Evolutionary conservation across 2,797 vertebrate species (phyloP).

Genomic region (Acipenser oxyrinchus): DNA sequence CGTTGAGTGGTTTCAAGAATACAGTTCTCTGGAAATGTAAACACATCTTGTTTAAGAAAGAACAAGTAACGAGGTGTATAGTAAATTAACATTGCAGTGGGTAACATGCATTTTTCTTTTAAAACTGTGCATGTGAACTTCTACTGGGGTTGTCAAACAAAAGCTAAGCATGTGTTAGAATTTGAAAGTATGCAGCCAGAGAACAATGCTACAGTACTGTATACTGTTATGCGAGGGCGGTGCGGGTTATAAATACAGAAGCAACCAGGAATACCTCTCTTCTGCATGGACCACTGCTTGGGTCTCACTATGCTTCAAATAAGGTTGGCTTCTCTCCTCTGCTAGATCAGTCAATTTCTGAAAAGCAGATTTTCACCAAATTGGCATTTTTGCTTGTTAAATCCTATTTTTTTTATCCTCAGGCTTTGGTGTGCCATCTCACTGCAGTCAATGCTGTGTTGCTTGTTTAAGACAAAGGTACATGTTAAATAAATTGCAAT

Average conservation of each 20-base stretch:
- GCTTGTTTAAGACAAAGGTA: no score
- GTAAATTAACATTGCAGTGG: constrained; percentile 1
- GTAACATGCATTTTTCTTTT: constrained; percentile 9
- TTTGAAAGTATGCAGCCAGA: constrained; percentile 1
- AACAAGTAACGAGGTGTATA: no score
- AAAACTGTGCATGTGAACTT: constrained; percentile 6
- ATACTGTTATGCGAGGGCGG: background rate
- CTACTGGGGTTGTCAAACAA: constrained; percentile 8
- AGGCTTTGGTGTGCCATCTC: background rate
- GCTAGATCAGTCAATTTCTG: constrained; percentile 5
- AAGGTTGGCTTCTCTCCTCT: background rate
- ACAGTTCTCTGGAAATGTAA: no score
- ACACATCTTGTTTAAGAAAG: no score
- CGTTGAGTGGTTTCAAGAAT: no score
- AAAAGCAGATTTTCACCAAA: constrained; percentile 1
- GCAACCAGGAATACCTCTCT: constrained; percentile 2
- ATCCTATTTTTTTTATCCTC: background rate
- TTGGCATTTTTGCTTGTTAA: constrained; percentile 6
- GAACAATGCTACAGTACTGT: constrained; percentile 6
- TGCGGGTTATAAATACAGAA: constrained; percentile 1
- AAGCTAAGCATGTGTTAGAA: constrained; percentile 10
- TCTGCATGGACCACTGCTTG: background rate
- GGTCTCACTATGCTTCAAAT: no score
- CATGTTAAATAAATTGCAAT: no score
- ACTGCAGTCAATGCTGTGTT: no score